Evolutionary conservation across 1,140 invertebrate genomes (phyloP), one percentile per base, ranked within the genome.

Genomic region (Anagrus nilaparvatae): DNA sequence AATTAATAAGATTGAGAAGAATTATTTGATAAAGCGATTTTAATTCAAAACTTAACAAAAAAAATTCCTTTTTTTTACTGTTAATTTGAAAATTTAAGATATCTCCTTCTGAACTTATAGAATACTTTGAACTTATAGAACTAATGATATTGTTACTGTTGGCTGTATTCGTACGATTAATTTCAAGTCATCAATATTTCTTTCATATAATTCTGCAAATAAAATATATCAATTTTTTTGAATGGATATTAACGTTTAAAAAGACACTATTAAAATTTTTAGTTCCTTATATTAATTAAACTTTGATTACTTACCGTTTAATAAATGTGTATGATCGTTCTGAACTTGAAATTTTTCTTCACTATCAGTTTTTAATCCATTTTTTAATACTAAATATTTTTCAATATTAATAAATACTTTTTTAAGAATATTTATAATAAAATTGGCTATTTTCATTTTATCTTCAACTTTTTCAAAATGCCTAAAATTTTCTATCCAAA

Each of bases 401-500:
- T 62, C 56, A 13, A 42, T 45, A 39, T 60, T 20, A 42, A 54
- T 50, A 4, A 32, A 39, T 18, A 55, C 32, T 29, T 38, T 47
- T 50, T 60, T 56, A 10, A 65, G 14, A 10, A 53, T 41, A 33
- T 57, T 58, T 20, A 55, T 42, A 39, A 69, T 58, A 60, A 59
- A 65, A 12, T 43, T 25, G 12, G 50, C 47, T 20, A 61, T 12
- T 44, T 56, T 44, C 0, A 46, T 30, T 42, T 47, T 63, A 16
- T 64, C 48, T 17, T 67, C 49, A n/a, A 55, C 34, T 40, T 43
- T 39, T 42, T 60, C 40, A 17, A 69, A 42, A 31, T 50, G 28
- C 5, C 49, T 52, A 20, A 73, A 57, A 2, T 70, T 66, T 50
- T 81, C 73, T 10, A 83, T 59, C 71, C 81, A 76, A 40, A 83